Percentiles rank a stretch among this genome's conserved stretches.
These are phyloP conservation scores for Eufriesea mexicana DNA, from an alignment of 1,140 invertebrate genomes.

Conservation along the genomic window DNA sequence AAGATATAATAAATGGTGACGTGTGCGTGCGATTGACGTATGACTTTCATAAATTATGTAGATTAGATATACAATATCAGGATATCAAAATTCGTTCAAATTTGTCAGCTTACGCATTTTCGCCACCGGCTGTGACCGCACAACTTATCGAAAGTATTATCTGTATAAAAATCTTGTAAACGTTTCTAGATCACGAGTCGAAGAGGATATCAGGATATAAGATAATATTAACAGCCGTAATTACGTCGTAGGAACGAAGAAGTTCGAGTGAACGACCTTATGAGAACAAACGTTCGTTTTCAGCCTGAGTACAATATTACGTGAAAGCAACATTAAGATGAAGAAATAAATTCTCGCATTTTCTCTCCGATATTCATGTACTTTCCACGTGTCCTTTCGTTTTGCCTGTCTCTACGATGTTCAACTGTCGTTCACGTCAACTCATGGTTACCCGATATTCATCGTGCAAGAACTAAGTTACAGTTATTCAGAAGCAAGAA, in stretches of 20 bases:
- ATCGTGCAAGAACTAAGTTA: constrained; percentile 38
- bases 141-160: too few species aligned
- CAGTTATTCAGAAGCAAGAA: constrained; percentile 63
- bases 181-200: not conserved
- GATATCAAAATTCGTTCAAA: not conserved
- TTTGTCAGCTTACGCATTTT: not conserved
- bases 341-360: not conserved
- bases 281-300: constrained; percentile 40
- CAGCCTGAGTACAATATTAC: not conserved
- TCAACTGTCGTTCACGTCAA: constrained; percentile 3
- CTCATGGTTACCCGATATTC: constrained; percentile 14
- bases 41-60: not conserved
- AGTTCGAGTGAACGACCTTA: constrained; percentile 38
- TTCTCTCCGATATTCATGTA: not conserved
- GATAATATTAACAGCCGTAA: not conserved
- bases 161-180: too few species aligned
- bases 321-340: constrained; percentile 27
- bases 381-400: constrained; percentile 21
- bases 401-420: not conserved
- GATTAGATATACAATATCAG: not conserved
- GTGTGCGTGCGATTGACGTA: not conserved
- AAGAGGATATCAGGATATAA: not conserved
- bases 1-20: not conserved
- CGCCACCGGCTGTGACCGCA: too few species aligned
- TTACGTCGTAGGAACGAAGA: not conserved